A percentile compares a stretch with the other conserved stretches of the same genome.
These are phyloP conservation scores for Diploscapter pachys DNA, from an alignment of 1,140 invertebrate genomes.

Conservation along the genomic window DNA sequence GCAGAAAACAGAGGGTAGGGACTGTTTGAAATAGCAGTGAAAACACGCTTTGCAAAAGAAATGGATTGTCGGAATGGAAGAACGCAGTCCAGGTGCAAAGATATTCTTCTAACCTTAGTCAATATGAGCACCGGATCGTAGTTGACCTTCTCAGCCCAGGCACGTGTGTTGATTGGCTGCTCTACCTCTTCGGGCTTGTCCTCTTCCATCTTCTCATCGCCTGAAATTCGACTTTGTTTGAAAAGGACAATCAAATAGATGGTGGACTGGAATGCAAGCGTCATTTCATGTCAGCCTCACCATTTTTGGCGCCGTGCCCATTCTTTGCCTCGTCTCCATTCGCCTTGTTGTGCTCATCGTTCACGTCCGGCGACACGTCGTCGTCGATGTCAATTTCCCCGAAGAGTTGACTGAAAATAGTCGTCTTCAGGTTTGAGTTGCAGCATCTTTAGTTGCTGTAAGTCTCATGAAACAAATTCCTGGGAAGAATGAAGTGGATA, in stretches of 20 bases:
- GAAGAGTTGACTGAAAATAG: constrained; percentile 80
- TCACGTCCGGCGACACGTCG: constrained; percentile 93
- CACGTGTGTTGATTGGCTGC: constrained; percentile 70
- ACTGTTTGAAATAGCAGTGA: neutral
- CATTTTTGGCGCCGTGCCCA: constrained; percentile 62
- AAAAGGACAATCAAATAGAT: neutral
- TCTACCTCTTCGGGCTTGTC: neutral
- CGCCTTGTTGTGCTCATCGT: constrained; percentile 76
- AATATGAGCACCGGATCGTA: constrained; percentile 73
- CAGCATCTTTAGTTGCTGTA: too few species aligned
- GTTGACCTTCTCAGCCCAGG: constrained; percentile 78
- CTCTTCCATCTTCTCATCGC: neutral
- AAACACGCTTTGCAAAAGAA: neutral
- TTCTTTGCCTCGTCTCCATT: constrained; percentile 71
- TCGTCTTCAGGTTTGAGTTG: too few species aligned
- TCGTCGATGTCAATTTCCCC: constrained; percentile 92
- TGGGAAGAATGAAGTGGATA: too few species aligned
- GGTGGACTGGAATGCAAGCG: neutral
- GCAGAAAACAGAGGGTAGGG: neutral
- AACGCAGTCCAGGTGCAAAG: neutral
- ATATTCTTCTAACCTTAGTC: constrained; percentile 59
- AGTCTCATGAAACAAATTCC: too few species aligned
- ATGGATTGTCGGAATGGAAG: too few species aligned
- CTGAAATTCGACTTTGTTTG: neutral
- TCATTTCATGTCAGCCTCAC: neutral